Conservation (phyloP, 37 sponge, comb jelly and placozoan species). For the Cliona cf. orientalis region DNA sequence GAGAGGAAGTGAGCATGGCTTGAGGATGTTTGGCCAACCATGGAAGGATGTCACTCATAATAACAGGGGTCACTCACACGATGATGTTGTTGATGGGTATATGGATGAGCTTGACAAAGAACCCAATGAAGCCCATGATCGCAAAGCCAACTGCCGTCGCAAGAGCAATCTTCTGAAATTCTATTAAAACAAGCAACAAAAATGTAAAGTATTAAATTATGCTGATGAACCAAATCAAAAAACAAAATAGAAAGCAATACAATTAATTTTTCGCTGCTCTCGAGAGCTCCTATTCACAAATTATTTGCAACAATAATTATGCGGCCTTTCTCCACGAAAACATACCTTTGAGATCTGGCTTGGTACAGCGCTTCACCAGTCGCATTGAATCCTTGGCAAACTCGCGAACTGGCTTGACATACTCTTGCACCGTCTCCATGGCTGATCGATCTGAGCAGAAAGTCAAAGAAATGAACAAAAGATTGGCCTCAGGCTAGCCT, state of each 20-base stretch:
- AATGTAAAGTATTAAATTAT: too few species aligned
- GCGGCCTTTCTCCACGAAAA: neutral
- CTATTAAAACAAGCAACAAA: slow-evolving; percentile 44
- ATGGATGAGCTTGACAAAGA: slow-evolving; percentile 99
- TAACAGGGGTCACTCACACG: too few species aligned
- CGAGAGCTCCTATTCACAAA: neutral
- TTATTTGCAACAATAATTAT: neutral
- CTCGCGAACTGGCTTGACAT: slow-evolving; percentile 83
- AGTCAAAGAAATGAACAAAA: neutral
- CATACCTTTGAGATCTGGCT: slow-evolving; percentile 96
- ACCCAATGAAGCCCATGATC: slow-evolving; percentile 99
- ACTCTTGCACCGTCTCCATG: slow-evolving; percentile 84
- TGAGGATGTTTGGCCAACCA: too few species aligned
- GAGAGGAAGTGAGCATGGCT: too few species aligned
- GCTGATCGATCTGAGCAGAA: neutral
- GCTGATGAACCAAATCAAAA: neutral
- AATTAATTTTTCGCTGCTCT: neutral
- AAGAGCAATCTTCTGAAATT: slow-evolving; percentile 96
- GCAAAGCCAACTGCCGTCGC: slow-evolving; percentile 97
- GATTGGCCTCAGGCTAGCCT: neutral
- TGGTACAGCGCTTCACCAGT: slow-evolving; percentile 95
- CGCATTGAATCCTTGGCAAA: slow-evolving; percentile 96
- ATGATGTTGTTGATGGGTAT: slow-evolving; percentile 99
- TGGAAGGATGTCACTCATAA: too few species aligned
- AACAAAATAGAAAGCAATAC: too few species aligned